These are phyloP conservation scores for Alces alces DNA, from an alignment of 2,113 vertebrate genomes.

Conservation along the genomic window DNA sequence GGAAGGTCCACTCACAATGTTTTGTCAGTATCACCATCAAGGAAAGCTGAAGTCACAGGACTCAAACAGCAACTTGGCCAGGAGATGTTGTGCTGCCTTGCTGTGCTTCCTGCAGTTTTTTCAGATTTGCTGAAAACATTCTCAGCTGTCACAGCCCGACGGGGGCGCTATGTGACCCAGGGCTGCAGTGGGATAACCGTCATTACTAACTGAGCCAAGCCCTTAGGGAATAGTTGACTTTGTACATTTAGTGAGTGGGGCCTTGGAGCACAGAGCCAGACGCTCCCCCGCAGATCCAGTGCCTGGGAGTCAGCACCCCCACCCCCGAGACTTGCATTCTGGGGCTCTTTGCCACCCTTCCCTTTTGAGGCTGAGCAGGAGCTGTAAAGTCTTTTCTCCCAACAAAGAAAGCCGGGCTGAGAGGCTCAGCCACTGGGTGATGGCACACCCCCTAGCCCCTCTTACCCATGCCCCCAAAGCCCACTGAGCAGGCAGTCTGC, in stretches of 20 bases:
- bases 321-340: neutral
- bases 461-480: neutral
- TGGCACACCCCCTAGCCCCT: neutral
- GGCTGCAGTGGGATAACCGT: neutral
- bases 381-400: neutral
- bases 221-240: neutral
- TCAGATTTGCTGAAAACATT: neutral
- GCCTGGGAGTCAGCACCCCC: neutral
- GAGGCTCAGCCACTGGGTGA: neutral
- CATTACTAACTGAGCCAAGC: neutral
- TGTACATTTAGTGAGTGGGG: neutral
- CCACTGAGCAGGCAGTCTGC: slow-evolving; percentile 36
- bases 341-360: neutral
- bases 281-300: neutral
- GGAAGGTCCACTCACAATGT: neutral
- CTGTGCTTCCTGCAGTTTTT: neutral
- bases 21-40: neutral
- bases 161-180: neutral
- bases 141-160: neutral
- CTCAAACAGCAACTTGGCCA: neutral
- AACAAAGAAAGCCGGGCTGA: neutral
- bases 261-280: neutral
- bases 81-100: neutral
- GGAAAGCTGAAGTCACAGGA: neutral
- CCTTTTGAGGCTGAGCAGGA: neutral